Evolutionary conservation across 2,888 invertebrate genomes (phyloP).

Genomic region (Dicyrtoma fusca): DNA sequence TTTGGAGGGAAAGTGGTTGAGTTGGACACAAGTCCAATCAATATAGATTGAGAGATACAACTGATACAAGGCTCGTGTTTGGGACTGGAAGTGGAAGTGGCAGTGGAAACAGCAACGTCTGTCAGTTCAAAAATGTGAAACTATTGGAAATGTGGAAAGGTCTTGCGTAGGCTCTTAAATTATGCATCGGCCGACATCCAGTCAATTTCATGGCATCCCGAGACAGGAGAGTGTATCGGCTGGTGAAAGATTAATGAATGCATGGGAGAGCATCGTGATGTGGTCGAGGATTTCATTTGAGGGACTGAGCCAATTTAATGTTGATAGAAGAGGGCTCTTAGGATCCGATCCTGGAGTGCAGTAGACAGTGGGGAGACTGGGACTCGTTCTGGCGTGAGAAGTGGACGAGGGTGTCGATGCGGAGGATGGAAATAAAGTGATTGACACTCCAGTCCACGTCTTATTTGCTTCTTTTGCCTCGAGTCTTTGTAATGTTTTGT

Average conservation of each 20-base stretch:
- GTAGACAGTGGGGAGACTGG: no score
- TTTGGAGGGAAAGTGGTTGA: not conserved
- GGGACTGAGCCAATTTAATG: no score
- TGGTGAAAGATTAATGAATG: slow-evolving; percentile 24
- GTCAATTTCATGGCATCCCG: slow-evolving; percentile 14
- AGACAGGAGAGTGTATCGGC: not conserved
- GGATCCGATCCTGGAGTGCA: no score
- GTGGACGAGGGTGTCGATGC: no score
- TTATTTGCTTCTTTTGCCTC: not conserved
- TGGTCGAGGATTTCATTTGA: no score
- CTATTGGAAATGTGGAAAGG: slow-evolving; percentile 15
- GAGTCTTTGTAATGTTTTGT: slow-evolving; percentile 3
- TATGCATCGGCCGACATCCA: slow-evolving; percentile 23
- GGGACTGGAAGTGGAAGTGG: not conserved
- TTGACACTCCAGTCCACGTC: not conserved
- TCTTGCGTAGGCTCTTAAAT: slow-evolving; percentile 19
- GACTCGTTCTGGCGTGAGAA: no score
- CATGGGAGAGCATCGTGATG: not conserved
- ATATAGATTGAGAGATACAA: slow-evolving; percentile 24
- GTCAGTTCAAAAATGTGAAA: slow-evolving; percentile 6
- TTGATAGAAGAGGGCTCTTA: no score
- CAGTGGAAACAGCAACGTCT: slow-evolving; percentile 1
- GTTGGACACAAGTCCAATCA: not conserved
- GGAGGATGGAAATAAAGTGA: not conserved
- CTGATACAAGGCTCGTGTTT: not conserved